These are phyloP conservation scores for Paramisgurnus dabryanus DNA, from an alignment of 2,113 vertebrate genomes.

Conservation along the genomic window DNA sequence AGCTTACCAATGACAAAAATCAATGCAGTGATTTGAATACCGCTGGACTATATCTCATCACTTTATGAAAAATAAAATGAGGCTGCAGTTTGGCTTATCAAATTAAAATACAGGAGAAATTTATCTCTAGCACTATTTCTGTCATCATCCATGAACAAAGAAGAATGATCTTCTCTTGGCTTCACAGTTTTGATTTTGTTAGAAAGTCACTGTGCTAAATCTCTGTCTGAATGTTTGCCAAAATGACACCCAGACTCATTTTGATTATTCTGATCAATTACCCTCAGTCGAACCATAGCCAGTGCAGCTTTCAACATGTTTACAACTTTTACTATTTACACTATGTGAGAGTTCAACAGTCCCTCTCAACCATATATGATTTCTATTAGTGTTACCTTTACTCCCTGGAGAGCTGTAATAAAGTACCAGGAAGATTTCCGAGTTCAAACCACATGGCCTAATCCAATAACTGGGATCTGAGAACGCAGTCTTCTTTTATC, in stretches of 20 bases:
- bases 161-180: constrained; percentile 1
- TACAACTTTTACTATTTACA: neutral
- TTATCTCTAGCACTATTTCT: constrained; percentile 7
- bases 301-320: neutral
- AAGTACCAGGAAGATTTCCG: constrained; percentile 54
- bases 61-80: neutral
- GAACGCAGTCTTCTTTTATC: constrained; percentile 56
- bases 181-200: constrained; percentile 33
- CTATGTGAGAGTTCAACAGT: neutral
- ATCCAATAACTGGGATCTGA: constrained; percentile 56
- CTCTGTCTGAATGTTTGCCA: neutral
- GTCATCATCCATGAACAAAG: neutral
- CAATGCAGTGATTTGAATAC: neutral
- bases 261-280: constrained; percentile 49
- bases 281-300: constrained; percentile 14
- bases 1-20: constrained; percentile 63
- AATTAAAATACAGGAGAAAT: constrained; percentile 23
- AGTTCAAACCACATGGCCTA: constrained; percentile 46
- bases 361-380: neutral
- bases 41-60: neutral
- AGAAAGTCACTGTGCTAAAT: constrained; percentile 17
- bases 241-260: constrained; percentile 31
- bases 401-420: constrained; percentile 39
- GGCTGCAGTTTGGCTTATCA: neutral
- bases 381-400: constrained; percentile 25